phyloP scores from a whole-genome alignment of 2,888 invertebrate genomes.

The Tiliacea aurago region DNA sequence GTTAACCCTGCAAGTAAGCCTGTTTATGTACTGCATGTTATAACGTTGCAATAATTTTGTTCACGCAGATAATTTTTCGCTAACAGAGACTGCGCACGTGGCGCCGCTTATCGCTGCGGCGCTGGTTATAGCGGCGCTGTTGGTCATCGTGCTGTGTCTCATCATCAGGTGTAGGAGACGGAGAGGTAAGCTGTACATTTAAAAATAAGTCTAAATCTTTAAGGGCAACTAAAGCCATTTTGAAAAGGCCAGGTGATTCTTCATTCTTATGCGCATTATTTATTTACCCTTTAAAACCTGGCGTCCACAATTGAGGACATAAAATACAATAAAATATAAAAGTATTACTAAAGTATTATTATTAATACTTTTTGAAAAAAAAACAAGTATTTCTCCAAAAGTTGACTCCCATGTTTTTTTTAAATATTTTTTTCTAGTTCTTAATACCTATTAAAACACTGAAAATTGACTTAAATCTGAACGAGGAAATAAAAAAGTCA shows the following conservation, averaged over 20 bases:
- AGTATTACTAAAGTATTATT: too few species aligned
- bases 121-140: slow-evolving; percentile 84
- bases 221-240: neutral
- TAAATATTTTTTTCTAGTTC: too few species aligned
- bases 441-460: too few species aligned
- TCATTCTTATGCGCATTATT: neutral
- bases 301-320: too few species aligned
- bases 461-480: too few species aligned
- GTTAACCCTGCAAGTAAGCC: slow-evolving; percentile 40
- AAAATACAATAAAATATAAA: too few species aligned
- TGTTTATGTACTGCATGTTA: slow-evolving; percentile 66
- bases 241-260: neutral
- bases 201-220: neutral
- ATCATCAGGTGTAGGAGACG: slow-evolving; percentile 83
- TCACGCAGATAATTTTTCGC: slow-evolving; percentile 87
- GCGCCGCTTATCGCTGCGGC: slow-evolving; percentile 88
- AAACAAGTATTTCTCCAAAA: too few species aligned
- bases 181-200: slow-evolving; percentile 75
- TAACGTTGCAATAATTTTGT: slow-evolving; percentile 71
- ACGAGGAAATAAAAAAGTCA: too few species aligned
- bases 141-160: slow-evolving; percentile 86
- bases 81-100: slow-evolving; percentile 88
- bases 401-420: too few species aligned
- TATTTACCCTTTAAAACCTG: too few species aligned
- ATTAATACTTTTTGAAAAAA: too few species aligned